A percentile compares a stretch with the other conserved stretches of the same genome.
These are phyloP conservation scores for Antechinus stuartii DNA, from an alignment of 2,113 vertebrate genomes.

Conservation along the genomic window DNA sequence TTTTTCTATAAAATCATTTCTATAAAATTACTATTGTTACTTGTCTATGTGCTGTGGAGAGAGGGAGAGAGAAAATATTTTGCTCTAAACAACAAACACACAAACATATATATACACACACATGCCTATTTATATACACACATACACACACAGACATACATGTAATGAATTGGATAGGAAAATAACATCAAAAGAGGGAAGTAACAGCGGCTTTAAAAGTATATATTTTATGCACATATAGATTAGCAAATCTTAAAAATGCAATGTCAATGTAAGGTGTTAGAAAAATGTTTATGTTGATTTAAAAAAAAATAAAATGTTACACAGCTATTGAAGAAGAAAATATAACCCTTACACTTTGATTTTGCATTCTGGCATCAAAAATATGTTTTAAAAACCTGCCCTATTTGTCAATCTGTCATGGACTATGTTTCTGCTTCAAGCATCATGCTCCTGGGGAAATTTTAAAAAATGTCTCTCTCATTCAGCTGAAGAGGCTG, in stretches of 20 bases:
- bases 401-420: conserved; percentile 84
- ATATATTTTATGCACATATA: neutral
- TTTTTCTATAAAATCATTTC: neutral
- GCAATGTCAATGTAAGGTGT: neutral
- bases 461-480: conserved; percentile 77
- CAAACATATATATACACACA: too few relatives aligned
- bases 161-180: neutral
- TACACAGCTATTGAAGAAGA: conserved; percentile 46
- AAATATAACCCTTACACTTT: conserved; percentile 47
- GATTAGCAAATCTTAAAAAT: neutral
- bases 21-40: neutral
- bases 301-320: conserved; percentile 71
- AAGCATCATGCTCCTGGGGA: conserved; percentile 81
- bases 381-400: conserved; percentile 78
- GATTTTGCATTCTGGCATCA: conserved; percentile 79
- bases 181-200: neutral
- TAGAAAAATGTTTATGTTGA: conserved; percentile 67
- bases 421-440: conserved; percentile 83
- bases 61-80: too few relatives aligned
- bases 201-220: neutral
- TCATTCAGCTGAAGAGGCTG: conserved; percentile 83
- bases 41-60: neutral
- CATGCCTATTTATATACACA: too few relatives aligned
- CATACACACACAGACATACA: too few relatives aligned
- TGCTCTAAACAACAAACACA: too few relatives aligned